Evolutionary conservation across 2,888 invertebrate genomes (phyloP).

Genomic region (Agriotes lineatus): DNA sequence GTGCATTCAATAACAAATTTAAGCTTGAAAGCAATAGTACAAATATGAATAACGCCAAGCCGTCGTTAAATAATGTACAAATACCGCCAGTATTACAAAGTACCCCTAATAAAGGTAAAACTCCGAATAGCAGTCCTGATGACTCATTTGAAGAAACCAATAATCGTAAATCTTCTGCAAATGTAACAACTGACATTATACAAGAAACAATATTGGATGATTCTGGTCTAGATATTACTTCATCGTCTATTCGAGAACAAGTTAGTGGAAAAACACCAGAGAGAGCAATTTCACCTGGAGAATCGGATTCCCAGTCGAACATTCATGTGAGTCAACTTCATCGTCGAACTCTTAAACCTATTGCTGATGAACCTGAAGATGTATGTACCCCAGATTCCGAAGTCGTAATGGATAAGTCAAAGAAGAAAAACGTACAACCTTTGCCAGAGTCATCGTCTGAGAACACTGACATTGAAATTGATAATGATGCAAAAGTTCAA

Average conservation of each 20-base stretch:
- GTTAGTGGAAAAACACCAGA: neutral
- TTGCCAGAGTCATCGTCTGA: neutral
- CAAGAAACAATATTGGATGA: slow-evolving; percentile 15
- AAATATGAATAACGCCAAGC: neutral
- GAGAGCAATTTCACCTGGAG: neutral
- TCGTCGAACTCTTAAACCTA: neutral
- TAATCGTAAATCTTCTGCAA: neutral
- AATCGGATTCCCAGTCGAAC: slow-evolving; percentile 15
- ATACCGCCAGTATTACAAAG: neutral
- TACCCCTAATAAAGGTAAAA: neutral
- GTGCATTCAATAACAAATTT: neutral
- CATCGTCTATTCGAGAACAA: neutral
- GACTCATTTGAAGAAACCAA: neutral
- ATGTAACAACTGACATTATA: neutral
- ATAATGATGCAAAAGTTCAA: slow-evolving; percentile 3
- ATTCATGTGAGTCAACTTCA: slow-evolving; percentile 24
- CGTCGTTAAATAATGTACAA: neutral
- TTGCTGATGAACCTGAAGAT: slow-evolving; percentile 4
- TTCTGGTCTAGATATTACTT: slow-evolving; percentile 12
- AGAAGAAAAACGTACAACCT: neutral
- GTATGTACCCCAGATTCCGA: neutral
- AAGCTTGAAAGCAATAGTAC: neutral
- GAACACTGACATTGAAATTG: neutral
- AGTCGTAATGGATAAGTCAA: neutral
- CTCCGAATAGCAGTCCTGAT: neutral